Evolutionary conservation across 2,888 invertebrate genomes (phyloP).

Genomic region (Pediacus dermestoides): DNA sequence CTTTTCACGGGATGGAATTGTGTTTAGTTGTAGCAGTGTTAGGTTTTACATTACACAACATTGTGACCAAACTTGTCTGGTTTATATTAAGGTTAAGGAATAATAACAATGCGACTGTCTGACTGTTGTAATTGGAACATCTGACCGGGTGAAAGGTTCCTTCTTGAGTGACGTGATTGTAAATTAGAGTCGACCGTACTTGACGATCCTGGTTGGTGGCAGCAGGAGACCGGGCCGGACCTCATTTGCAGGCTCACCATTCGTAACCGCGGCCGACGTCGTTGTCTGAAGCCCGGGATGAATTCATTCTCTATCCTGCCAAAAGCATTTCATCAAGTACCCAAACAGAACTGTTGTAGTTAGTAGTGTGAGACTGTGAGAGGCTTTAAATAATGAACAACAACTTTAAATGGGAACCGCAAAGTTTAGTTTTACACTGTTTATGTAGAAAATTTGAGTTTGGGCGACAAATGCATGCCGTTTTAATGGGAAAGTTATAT

Average conservation of each 20-base stretch:
- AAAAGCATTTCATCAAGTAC: slow-evolving; percentile 14
- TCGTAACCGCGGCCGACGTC: slow-evolving; percentile 9
- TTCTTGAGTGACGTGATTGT: slow-evolving; percentile 22
- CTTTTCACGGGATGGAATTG: too few relatives aligned
- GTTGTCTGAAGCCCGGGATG: slow-evolving; percentile 4
- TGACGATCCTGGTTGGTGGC: slow-evolving; percentile 8
- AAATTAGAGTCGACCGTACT: slow-evolving; percentile 18
- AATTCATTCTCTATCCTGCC: slow-evolving; percentile 11
- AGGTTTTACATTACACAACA: too few relatives aligned
- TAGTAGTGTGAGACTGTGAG: too few relatives aligned
- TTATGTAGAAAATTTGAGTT: slow-evolving; percentile 11
- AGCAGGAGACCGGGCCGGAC: slow-evolving; percentile 10
- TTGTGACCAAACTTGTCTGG: too few relatives aligned
- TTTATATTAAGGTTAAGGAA: too few relatives aligned
- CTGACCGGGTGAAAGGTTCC: slow-evolving; percentile 20
- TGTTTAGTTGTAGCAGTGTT: too few relatives aligned
- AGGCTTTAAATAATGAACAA: slow-evolving; percentile 13
- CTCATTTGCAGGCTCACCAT: slow-evolving; percentile 15
- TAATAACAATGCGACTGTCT: slow-evolving; percentile 1
- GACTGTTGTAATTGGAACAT: slow-evolving; percentile 19
- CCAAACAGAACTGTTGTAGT: slow-evolving; percentile 1
- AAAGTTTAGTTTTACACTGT: slow-evolving; percentile 12
- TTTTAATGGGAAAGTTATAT: slow-evolving; percentile 17
- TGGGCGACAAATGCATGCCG: slow-evolving; percentile 12
- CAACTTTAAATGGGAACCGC: slow-evolving; percentile 12